Base-by-base conservation (phyloP, 64 coral and sea anemone genomes). In the Pocillopora damicornis region DNA sequence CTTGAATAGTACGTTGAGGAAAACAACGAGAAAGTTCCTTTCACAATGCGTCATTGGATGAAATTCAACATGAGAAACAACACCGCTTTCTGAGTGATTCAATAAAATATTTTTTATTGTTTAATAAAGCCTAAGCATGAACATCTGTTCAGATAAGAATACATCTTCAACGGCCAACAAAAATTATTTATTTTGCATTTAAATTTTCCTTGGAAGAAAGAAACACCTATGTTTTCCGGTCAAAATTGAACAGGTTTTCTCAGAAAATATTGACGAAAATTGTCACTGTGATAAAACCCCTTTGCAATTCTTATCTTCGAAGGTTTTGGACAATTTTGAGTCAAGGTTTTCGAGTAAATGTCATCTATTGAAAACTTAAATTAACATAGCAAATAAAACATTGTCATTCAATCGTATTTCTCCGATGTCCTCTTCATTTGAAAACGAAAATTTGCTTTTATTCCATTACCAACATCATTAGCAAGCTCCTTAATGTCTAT, bases 181-280 rank as follows among this genome's bases (percentile, higher is more conserved):
- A 84, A 84, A 84, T 72, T 84, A 84, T 83, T 83, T 83, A 83
- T 72, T 65, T 84, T 84, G 68, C 81, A 84, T 84, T 84, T 84
- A 57, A 58, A 72, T 72, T 71, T 72, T 56, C 37, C 81, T 69
- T 14, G 63, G 12, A 71, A 84, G 20, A 69, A 84, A 84, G 42
- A 63, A 35, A 5, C 61, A 1, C 80, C 56, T 71, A 71, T 84
- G 81, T 84, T 57, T 13, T 18, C 1, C 17, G 25, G 7, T 37
- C 12, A 18, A 65, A 84, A 71, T 69, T 71, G 81, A 57, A n/a
- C 81, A 16, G 23, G 2, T 57, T 84, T 84, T 84, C 10, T 45
- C 18, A 71, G 30, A 34, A 9, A 82, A 82, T 20, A 66, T 66
- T n/a, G 38, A 51, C 63, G 8, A 68, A 83, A 83, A 69, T 83